Evolutionary conservation across 2,113 vertebrate species (phyloP), one percentile per base, ranked within the genome.

Genomic region (Pitta sordida): DNA sequence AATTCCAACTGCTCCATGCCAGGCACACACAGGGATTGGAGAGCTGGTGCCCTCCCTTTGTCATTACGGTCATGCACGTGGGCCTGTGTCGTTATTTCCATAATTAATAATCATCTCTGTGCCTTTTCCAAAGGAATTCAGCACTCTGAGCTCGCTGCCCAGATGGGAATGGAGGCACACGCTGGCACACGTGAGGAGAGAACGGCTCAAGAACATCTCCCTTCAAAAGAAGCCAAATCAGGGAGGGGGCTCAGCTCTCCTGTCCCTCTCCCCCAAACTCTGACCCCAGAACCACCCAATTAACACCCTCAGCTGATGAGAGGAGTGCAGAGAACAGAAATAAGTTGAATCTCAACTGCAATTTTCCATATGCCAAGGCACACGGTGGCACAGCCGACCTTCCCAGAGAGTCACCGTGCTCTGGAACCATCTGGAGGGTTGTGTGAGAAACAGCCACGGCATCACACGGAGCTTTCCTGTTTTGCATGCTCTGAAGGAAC

Each of bases 271-370:
- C 5, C 26, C 60, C 67, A 17, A 62, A 20, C 6, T 26, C 13
- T 0, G 0, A 9, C 3, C 39, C 4, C 65, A 11, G 59, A 41
- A 44, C 46, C 30, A 7, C 0, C 26, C 41, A 21, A 17, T 5
- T 17, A 53, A 24, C 60, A 2, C 27, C 11, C 36, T 4, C 5
- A 19, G 2, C 52, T 15, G 46, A 13, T 0, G 22, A 48, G 3
- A 69, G 30, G 34, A 36, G 30, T 0, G n/a, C 49, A 26, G 58
- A 12, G 17, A 27, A 16, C 1, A 3, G 18, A 0, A 9, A 7
- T 1, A 15, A 37, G 39, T 12, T 3, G 23, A 62, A 85, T 46
- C 20, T 29, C 20, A 8, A 22, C 62, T 30, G 39, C 11, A 36
- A 18, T 48, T 59, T 75, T 30, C 53, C 39, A 13, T 2, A 1